These are phyloP conservation scores for Drosophila quadrilineata DNA, from an alignment of 1,140 invertebrate species.

Conservation along the genomic window DNA sequence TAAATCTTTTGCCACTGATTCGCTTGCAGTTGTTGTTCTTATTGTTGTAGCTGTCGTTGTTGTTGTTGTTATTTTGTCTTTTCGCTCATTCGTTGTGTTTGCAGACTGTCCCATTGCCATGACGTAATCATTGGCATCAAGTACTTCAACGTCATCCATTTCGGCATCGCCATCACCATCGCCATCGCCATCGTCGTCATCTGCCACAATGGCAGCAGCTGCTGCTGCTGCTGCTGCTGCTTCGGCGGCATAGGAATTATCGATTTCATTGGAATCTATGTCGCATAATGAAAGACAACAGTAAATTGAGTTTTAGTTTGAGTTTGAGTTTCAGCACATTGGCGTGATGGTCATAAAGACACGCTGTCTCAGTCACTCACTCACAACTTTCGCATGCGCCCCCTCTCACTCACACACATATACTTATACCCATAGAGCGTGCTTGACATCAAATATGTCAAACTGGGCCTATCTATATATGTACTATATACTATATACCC, in stretches of 20 bases:
- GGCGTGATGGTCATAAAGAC: neutral
- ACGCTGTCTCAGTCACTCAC: too few relatives aligned
- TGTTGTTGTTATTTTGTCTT: slow-evolving; percentile 16
- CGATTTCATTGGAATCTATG: slow-evolving; percentile 76
- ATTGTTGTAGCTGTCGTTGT: slow-evolving; percentile 27
- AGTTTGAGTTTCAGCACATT: slow-evolving; percentile 25
- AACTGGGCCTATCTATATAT: too few relatives aligned
- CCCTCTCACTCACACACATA: too few relatives aligned
- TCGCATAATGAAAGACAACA: slow-evolving; percentile 37
- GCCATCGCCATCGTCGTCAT: slow-evolving; percentile 9
- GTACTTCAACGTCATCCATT: slow-evolving; percentile 36
- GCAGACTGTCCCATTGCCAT: slow-evolving; percentile 35
- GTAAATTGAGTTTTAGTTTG: slow-evolving; percentile 38
- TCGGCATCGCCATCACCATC: slow-evolving; percentile 8
- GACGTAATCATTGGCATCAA: slow-evolving; percentile 61
- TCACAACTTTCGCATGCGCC: too few relatives aligned
- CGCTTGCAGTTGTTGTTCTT: slow-evolving; percentile 17
- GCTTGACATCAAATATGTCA: slow-evolving; percentile 14
- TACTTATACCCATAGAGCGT: too few relatives aligned
- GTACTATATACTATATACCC: too few relatives aligned
- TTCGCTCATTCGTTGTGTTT: slow-evolving; percentile 19
- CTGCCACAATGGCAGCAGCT: slow-evolving; percentile 11
- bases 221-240: slow-evolving; percentile 12
- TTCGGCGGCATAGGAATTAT: slow-evolving; percentile 62
- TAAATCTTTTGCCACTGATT: slow-evolving; percentile 46